These are phyloP conservation scores for Paracentrotus lividus DNA, from an alignment of 53 echinoderm and acorn worm species.

Conservation along the genomic window DNA sequence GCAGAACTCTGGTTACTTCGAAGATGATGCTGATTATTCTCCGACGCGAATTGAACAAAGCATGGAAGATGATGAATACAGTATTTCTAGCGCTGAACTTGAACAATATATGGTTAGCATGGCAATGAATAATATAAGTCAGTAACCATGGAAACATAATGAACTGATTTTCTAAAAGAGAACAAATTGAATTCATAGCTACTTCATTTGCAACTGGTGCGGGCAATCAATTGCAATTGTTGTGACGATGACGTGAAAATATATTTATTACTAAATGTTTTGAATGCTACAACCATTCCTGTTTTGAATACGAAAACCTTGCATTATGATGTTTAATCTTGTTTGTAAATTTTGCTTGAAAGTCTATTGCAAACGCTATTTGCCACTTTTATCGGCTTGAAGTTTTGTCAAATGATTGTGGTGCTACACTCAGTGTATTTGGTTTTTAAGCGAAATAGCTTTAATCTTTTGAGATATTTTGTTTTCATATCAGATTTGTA, in stretches of 20 bases:
- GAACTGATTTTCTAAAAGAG: neutral
- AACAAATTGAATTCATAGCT: neutral
- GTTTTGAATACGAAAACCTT: neutral
- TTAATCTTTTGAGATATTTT: too few species aligned
- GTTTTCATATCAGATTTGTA: too few species aligned
- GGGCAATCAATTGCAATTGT: slow-evolving; percentile 46
- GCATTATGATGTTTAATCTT: neutral
- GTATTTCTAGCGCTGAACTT: slow-evolving; percentile 66
- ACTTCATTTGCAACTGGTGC: slow-evolving; percentile 22
- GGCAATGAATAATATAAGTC: slow-evolving; percentile 15
- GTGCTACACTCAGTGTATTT: neutral
- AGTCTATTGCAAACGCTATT: neutral
- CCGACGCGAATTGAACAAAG: neutral
- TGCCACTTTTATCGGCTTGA: neutral
- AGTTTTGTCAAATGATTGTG: neutral
- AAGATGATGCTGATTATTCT: slow-evolving; percentile 36
- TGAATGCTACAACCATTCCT: neutral
- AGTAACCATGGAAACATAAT: neutral
- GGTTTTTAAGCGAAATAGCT: too few species aligned
- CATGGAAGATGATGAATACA: slow-evolving; percentile 50
- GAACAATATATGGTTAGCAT: slow-evolving; percentile 55
- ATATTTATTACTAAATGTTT: neutral
- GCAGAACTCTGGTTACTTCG: slow-evolving; percentile 56
- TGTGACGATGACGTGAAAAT: neutral
- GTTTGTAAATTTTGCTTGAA: neutral